Conservation (phyloP, 2,888 invertebrate species). For the Rhingia campestris region DNA sequence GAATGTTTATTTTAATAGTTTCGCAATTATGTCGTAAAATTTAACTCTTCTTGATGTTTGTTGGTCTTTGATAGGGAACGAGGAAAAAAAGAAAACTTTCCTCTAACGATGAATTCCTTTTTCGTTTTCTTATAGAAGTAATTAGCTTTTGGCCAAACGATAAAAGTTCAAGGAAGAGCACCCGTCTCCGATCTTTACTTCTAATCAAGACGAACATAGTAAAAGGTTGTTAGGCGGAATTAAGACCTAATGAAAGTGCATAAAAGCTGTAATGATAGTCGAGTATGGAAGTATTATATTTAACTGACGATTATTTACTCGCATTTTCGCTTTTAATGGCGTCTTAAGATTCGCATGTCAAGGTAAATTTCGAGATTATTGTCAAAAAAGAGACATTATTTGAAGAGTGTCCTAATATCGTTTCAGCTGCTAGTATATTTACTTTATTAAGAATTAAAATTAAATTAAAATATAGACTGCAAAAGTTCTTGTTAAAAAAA, state of each 20-base stretch:
- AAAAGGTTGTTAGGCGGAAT: constrained; percentile 39
- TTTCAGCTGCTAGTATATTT: background rate
- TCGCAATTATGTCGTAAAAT: constrained; percentile 74
- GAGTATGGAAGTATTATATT: background rate
- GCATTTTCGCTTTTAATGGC: background rate
- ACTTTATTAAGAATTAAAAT: no score
- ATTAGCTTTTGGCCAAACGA: constrained; percentile 58
- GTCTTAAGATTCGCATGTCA: background rate
- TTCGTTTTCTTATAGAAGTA: constrained; percentile 33
- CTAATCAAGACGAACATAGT: constrained; percentile 51
- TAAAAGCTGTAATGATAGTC: constrained; percentile 14
- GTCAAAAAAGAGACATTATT: no score
- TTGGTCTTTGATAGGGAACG: constrained; percentile 35
- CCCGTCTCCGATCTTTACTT: constrained; percentile 26
- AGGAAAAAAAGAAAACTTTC: constrained; percentile 28
- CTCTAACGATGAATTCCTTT: constrained; percentile 54
- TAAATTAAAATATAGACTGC: no score
- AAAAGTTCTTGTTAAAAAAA: no score
- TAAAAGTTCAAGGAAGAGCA: constrained; percentile 38
- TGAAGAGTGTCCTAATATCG: no score
- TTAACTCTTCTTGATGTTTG: constrained; percentile 53
- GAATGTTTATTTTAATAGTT: constrained; percentile 74
- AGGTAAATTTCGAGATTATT: no score
- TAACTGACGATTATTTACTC: background rate
- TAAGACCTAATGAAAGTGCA: constrained; percentile 52